Percentiles rank a stretch among this genome's conserved stretches.
Evolutionary conservation across 2,888 invertebrate species (phyloP).

Genomic region (Phyto melanocephala): DNA sequence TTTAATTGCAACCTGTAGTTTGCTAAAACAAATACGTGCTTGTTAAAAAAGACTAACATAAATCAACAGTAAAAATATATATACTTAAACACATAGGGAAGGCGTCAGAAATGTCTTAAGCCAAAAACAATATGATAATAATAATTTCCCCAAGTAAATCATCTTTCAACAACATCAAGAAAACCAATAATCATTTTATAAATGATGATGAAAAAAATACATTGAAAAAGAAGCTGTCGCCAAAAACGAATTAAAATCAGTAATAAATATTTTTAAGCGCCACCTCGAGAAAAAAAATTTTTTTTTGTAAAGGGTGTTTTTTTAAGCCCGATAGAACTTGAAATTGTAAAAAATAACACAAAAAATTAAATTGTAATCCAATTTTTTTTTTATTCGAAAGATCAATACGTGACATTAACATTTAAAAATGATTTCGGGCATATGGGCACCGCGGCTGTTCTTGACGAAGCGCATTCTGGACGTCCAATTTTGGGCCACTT

Average conservation of each 20-base stretch:
- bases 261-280: conserved; percentile 55
- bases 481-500: too few species aligned
- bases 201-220: conserved; percentile 1
- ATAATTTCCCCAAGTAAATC: conserved; percentile 38
- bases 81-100: conserved; percentile 11
- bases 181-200: conserved; percentile 2
- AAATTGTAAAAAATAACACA: too few species aligned
- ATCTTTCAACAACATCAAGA: background rate
- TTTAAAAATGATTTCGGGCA: too few species aligned
- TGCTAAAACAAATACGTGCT: background rate
- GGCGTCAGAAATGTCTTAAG: conserved; percentile 40
- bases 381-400: too few species aligned
- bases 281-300: conserved; percentile 33
- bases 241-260: conserved; percentile 54
- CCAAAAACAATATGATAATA: conserved; percentile 12
- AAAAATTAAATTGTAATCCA: too few species aligned
- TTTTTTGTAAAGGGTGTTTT: too few species aligned
- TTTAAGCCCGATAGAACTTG: too few species aligned
- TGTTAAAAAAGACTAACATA: background rate
- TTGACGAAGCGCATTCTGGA: too few species aligned
- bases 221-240: conserved; percentile 44
- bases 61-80: background rate
- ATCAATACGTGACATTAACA: too few species aligned
- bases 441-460: too few species aligned
- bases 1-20: background rate